phyloP scores from a whole-genome alignment of 1,140 invertebrate genomes.

The Trachelipus rathkii region DNA sequence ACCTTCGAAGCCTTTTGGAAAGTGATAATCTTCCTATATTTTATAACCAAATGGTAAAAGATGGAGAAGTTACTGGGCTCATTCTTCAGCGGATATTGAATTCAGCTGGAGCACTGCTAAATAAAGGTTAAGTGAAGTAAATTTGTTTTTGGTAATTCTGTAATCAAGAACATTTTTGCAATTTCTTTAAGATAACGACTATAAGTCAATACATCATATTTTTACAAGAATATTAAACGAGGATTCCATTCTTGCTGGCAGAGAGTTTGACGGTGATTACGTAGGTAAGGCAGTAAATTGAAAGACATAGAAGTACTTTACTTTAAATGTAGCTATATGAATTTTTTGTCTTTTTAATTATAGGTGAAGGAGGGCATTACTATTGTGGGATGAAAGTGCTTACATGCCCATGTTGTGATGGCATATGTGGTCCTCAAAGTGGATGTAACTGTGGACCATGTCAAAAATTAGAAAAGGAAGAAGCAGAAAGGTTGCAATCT shows the following conservation, averaged over 20 bases:
- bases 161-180: too few species aligned
- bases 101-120: slow-evolving; percentile 67
- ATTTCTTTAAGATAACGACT: too few species aligned
- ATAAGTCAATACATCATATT: too few species aligned
- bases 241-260: too few species aligned
- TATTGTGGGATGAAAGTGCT: slow-evolving; percentile 76
- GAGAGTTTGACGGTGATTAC: too few species aligned
- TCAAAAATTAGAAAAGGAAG: slow-evolving; percentile 69
- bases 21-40: slow-evolving; percentile 65
- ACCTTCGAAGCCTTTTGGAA: slow-evolving; percentile 65
- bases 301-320: too few species aligned
- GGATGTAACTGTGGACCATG: slow-evolving; percentile 80
- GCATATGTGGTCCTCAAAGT: slow-evolving; percentile 72
- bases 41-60: slow-evolving; percentile 78
- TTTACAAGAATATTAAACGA: too few species aligned
- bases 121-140: slow-evolving; percentile 63
- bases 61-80: slow-evolving; percentile 71
- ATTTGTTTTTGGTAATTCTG: too few species aligned
- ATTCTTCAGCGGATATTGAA: slow-evolving; percentile 69
- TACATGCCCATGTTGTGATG: slow-evolving; percentile 76
- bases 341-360: too few species aligned
- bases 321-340: too few species aligned
- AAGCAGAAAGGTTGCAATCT: slow-evolving; percentile 53
- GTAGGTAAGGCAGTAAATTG: too few species aligned
- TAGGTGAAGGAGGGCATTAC: slow-evolving; percentile 74